phyloP scores from a whole-genome alignment of 23 tunicate genomes.

The Styela clava region DNA sequence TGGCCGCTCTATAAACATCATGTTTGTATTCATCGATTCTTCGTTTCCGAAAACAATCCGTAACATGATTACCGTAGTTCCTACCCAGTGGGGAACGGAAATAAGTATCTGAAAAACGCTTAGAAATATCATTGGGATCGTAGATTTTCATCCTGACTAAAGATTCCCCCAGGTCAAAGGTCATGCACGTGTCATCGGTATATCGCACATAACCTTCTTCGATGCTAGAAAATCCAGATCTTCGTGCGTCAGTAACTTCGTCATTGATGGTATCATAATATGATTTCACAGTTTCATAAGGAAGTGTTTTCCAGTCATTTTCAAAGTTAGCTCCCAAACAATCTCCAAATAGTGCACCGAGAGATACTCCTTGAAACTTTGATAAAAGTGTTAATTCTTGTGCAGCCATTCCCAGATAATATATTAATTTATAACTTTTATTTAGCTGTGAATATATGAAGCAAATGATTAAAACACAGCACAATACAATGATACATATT shows the following conservation, averaged over 20 bases:
- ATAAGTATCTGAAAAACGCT: constrained; percentile 48
- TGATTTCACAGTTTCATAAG: constrained; percentile 1
- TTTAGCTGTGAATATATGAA: no score
- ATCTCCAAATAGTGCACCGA: constrained; percentile 72
- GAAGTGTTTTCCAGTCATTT: constrained; percentile 34
- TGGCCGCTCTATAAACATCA: constrained; percentile 41
- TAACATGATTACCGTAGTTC: constrained; percentile 50
- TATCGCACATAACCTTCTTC: constrained; percentile 28
- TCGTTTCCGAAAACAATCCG: constrained; percentile 26
- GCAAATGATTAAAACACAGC: no score
- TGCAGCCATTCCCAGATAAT: neutral
- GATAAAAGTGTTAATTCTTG: neutral
- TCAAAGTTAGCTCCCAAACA: constrained; percentile 68
- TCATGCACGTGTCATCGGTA: constrained; percentile 84
- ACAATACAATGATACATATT: no score
- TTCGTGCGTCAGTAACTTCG: neutral
- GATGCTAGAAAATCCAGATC: neutral
- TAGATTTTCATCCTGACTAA: constrained; percentile 27
- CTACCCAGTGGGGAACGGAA: constrained; percentile 5
- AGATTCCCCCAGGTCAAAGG: constrained; percentile 51
- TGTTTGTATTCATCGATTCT: neutral
- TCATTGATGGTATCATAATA: constrained; percentile 22
- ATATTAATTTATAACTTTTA: no score
- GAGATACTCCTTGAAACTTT: neutral
- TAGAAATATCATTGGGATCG: constrained; percentile 34